Percentiles rank a stretch among this genome's conserved stretches.
Conservation (phyloP, 2,113 vertebrate species). For the Podilymbus podiceps region DNA sequence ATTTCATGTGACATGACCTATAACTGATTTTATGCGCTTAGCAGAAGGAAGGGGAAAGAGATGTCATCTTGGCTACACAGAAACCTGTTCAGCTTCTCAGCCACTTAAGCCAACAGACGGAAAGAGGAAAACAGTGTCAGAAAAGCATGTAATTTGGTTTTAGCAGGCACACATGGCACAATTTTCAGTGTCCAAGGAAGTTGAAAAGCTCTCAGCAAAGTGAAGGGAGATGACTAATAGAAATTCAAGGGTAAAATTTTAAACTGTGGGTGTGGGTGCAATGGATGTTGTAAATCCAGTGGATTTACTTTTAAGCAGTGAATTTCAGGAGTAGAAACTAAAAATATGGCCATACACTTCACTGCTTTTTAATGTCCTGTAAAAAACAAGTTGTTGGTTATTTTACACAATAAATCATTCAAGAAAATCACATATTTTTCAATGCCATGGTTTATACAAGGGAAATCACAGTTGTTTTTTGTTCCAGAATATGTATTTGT, state of each 20-base stretch:
- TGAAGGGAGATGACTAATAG: neutral
- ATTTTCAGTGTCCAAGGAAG: neutral
- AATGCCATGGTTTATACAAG: neutral
- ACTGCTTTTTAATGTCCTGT: neutral
- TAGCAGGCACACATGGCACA: neutral
- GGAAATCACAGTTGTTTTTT: neutral
- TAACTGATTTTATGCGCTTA: neutral
- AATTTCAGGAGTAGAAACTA: neutral
- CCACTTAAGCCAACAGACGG: neutral
- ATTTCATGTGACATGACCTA: neutral
- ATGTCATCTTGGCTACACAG: neutral
- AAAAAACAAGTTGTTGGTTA: neutral
- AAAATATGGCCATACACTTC: neutral
- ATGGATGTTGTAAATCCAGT: neutral
- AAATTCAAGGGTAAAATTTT: neutral
- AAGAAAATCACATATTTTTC: neutral
- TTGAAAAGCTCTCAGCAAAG: neutral
- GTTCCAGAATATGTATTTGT: neutral
- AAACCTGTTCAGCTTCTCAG: neutral
- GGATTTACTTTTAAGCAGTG: neutral
- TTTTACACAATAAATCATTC: neutral
- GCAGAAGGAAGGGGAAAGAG: neutral
- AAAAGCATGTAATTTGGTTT: neutral
- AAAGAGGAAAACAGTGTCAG: neutral
- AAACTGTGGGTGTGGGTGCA: neutral